phyloP scores from a whole-genome alignment of 2,113 vertebrate species.

The Grantiella picta region DNA sequence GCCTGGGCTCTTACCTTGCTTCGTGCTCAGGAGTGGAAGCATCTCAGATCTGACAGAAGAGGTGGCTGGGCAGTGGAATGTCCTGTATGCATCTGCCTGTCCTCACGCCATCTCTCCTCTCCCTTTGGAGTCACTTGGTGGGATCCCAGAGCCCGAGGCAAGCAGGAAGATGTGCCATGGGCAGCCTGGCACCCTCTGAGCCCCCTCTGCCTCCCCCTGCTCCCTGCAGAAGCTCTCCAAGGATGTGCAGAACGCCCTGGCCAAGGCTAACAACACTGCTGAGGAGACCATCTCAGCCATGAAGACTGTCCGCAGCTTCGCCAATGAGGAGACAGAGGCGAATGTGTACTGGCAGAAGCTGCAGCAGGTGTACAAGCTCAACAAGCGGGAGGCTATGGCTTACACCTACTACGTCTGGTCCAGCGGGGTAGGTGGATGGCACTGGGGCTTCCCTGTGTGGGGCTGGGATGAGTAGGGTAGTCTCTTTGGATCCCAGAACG shows the following conservation, averaged over 20 bases:
- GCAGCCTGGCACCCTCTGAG: not conserved
- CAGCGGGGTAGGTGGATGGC: conserved; percentile 78
- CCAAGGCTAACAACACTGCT: conserved; percentile 89
- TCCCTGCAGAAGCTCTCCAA: conserved; percentile 84
- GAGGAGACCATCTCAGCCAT: conserved; percentile 94
- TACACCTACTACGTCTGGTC: conserved; percentile 92
- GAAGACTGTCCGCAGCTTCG: conserved; percentile 93
- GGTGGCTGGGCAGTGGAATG: not conserved
- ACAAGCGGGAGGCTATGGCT: conserved; percentile 88
- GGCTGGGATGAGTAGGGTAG: not conserved
- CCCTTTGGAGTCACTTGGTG: not conserved
- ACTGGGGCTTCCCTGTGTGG: rapidly evolving
- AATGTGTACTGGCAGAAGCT: conserved; percentile 81
- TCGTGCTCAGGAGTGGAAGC: not conserved
- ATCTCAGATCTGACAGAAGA: not conserved
- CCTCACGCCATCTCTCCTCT: rapidly evolving
- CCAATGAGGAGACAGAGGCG: conserved; percentile 84
- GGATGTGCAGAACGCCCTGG: conserved; percentile 88
- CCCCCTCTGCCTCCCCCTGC: not conserved
- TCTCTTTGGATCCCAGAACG: not conserved
- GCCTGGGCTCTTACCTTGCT: not conserved
- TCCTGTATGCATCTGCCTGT: not conserved
- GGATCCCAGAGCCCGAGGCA: rapidly evolving
- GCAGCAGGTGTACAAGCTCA: conserved; percentile 84
- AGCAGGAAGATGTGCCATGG: rapidly evolving